phyloP scores from a whole-genome alignment of 2,113 vertebrate species.

The Pangasianodon gigas region DNA sequence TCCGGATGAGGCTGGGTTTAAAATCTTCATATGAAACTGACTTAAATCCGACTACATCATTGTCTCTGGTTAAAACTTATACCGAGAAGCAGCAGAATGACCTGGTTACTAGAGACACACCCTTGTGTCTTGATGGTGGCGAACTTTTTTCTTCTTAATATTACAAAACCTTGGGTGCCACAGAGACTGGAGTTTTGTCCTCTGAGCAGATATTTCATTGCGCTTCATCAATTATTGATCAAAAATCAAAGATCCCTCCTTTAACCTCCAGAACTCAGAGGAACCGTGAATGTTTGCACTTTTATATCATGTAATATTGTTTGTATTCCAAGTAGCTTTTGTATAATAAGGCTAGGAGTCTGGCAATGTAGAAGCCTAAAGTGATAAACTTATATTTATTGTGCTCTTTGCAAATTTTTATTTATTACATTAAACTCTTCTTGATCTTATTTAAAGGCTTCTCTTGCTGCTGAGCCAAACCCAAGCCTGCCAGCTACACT shows the following conservation, averaged over 20 bases:
- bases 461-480: not conserved
- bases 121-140: no score
- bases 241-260: not conserved
- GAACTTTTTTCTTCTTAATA: no score
- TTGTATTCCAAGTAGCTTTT: not conserved
- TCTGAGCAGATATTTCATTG: not conserved
- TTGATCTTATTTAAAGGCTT: not conserved
- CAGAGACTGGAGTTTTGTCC: not conserved
- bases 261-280: no score
- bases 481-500: not conserved
- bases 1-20: no score
- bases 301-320: not conserved
- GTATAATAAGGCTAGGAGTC: not conserved
- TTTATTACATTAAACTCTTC: not conserved
- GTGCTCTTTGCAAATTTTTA: not conserved
- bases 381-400: not conserved
- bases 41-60: no score
- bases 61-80: no score
- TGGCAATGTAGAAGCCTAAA: not conserved
- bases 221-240: not conserved
- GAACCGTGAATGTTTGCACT: not conserved
- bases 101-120: no score
- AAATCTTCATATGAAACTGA: no score
- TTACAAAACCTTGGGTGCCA: not conserved
- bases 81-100: no score